phyloP scores from a whole-genome alignment of 2,113 vertebrate species.

The Leucopsar rothschildi region DNA sequence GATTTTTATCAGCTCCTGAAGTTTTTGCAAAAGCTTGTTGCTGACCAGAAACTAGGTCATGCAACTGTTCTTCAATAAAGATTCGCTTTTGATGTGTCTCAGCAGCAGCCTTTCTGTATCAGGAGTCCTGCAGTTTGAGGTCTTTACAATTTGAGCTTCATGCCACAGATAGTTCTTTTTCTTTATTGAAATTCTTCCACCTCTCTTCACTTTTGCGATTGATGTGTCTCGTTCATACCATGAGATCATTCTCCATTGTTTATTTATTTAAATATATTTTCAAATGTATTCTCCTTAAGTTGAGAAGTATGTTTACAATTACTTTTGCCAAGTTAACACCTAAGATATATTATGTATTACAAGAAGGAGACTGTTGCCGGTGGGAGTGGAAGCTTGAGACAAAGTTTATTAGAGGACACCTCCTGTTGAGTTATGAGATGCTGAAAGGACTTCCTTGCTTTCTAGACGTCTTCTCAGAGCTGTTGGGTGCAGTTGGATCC shows the following conservation, averaged over 20 bases:
- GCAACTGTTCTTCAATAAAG: conserved; percentile 69
- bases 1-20: conserved; percentile 65
- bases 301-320: not conserved
- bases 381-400: not conserved
- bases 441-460: not conserved
- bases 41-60: conserved; percentile 71
- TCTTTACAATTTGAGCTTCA: conserved; percentile 48
- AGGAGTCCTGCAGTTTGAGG: conserved; percentile 26
- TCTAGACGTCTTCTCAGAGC: not conserved
- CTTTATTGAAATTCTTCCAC: conserved; percentile 39
- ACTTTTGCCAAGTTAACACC: not conserved
- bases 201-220: conserved; percentile 18
- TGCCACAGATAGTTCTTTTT: conserved; percentile 25
- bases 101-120: conserved; percentile 55
- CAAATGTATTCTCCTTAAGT: not conserved
- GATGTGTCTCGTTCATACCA: conserved; percentile 2
- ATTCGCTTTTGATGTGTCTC: conserved; percentile 64
- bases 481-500: not conserved
- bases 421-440: fast-evolving
- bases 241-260: not conserved
- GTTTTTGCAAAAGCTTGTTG: conserved; percentile 55
- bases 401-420: not conserved
- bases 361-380: fast-evolving
- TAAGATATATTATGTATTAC: not conserved
- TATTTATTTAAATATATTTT: conserved; percentile 34